Evolutionary conservation across 2,797 vertebrate species (phyloP).

Genomic region (Hippocampus kuda): DNA sequence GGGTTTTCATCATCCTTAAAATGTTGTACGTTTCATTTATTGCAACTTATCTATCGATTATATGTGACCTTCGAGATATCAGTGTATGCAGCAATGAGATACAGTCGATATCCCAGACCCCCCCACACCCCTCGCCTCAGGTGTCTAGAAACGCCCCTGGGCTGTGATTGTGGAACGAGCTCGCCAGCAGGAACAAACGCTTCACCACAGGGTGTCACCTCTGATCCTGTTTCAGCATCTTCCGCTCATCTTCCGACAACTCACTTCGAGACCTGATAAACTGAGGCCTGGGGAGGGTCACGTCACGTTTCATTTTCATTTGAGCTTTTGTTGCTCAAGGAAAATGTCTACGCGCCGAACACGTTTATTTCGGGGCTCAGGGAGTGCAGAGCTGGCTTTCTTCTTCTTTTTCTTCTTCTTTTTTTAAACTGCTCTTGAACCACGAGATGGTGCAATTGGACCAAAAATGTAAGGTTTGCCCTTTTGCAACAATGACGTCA

Average conservation of each 20-base stretch:
- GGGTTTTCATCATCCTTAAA: too few species aligned
- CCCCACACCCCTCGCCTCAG: too few species aligned
- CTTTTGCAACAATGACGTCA: neutral
- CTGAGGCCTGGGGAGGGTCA: conserved; percentile 18
- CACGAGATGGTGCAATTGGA: conserved; percentile 66
- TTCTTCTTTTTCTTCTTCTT: too few species aligned
- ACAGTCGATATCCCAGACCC: too few species aligned
- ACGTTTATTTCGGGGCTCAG: neutral
- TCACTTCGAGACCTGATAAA: conserved; percentile 47
- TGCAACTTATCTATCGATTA: too few species aligned
- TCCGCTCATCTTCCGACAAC: conserved; percentile 29
- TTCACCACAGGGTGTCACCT: conserved; percentile 44
- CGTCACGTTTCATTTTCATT: conserved; percentile 4
- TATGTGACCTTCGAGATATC: too few species aligned
- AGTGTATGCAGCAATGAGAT: too few species aligned
- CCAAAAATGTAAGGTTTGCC: conserved; percentile 5
- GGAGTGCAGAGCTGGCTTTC: neutral
- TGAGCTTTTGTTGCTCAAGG: conserved; percentile 20
- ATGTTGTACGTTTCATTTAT: too few species aligned
- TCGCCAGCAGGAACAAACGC: too few species aligned
- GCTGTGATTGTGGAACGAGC: too few species aligned
- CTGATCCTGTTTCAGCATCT: conserved; percentile 49
- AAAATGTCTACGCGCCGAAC: neutral
- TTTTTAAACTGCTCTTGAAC: conserved; percentile 9
- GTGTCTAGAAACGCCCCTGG: too few species aligned